A percentile compares a stretch with the other conserved stretches of the same genome.
Conservation (phyloP, 2,888 invertebrate genomes). For the Sericinus montela region DNA sequence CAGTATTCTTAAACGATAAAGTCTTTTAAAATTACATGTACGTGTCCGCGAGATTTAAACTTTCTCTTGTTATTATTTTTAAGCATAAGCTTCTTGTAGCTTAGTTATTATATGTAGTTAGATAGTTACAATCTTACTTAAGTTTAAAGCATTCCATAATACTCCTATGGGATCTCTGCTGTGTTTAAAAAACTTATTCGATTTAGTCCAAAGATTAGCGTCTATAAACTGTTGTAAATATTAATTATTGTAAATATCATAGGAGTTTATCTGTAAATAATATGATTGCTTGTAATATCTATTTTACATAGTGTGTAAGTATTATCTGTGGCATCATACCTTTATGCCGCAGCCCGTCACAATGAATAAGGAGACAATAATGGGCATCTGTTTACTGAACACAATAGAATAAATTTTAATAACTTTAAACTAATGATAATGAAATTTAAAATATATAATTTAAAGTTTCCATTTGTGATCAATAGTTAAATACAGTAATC, state of each 20-base stretch:
- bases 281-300: slow-evolving; percentile 44
- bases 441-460: no score
- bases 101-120: slow-evolving; percentile 52
- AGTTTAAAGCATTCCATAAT: slow-evolving; percentile 74
- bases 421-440: slow-evolving; percentile 16
- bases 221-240: slow-evolving; percentile 39
- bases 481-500: not conserved
- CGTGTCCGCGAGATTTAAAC: not conserved
- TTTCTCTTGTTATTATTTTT: slow-evolving; percentile 10
- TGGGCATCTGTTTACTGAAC: slow-evolving; percentile 54
- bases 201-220: slow-evolving; percentile 62
- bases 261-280: slow-evolving; percentile 60
- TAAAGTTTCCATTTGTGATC: slow-evolving; percentile 10
- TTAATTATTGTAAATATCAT: slow-evolving; percentile 42
- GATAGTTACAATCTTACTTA: slow-evolving; percentile 71
- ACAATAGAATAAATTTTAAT: slow-evolving; percentile 35
- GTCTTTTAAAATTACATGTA: not conserved
- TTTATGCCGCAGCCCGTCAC: slow-evolving; percentile 28
- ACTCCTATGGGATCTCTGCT: slow-evolving; percentile 75
- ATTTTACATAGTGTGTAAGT: slow-evolving; percentile 22
- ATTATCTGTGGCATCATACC: slow-evolving; percentile 9
- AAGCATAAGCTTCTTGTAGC: slow-evolving; percentile 52
- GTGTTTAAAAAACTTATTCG: slow-evolving; percentile 70
- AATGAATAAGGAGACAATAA: slow-evolving; percentile 64
- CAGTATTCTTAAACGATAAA: slow-evolving; percentile 8